Base-by-base conservation (phyloP, 2,888 invertebrate species). In the Autographa pulchrina region DNA sequence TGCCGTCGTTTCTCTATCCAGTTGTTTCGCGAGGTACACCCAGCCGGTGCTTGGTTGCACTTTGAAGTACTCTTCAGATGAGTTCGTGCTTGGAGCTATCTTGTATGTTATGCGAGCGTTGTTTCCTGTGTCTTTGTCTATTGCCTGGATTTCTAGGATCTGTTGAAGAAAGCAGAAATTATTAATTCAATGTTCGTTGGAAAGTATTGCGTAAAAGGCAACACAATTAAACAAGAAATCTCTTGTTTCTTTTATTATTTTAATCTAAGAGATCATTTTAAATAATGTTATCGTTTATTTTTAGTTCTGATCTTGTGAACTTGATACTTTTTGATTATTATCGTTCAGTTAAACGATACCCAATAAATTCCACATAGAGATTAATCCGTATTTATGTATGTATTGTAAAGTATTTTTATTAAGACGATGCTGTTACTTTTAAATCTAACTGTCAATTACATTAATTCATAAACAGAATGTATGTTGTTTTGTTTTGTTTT, bases 61-160 rank as follows among this genome's bases (percentile, higher is more conserved):
- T 75, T 98, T 98, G 93, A 99, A 99, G 66, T 97, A 96, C 71
- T 97, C 96, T 69, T 97, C 96, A 48, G 96, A 94, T 61, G 85
- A 90, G 83, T 96, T 96, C 68, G 88, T 91, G 69, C 92, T 93
- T 56, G 93, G 89, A 74, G 97, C 90, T 75, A 99, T 96, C 74
- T 97, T 97, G 92, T 99, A 99, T 61, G 98, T 98, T 80, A 99
- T 96, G 66, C 99, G 97, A 3, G 99, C 99, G 93, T 99, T 99
- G 94, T 98, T 98, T 13, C 99, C 99, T 16, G 99, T 99, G 90
- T 99, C 99, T 86, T 97, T 96, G 94, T 99, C 99, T 76, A 98
- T 97, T 2, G 99, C 99, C 81, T 98, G 98, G 82, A 98, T 98
- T 96, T 98, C 98, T 65, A 98, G 95, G 80, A 98, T 97, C 98